Evolutionary conservation across 30 jellyfish, hydroid and myxozoan genomes (phyloP), one percentile per base, ranked within the genome.

Genomic region (Pseudorhiza aurosa): DNA sequence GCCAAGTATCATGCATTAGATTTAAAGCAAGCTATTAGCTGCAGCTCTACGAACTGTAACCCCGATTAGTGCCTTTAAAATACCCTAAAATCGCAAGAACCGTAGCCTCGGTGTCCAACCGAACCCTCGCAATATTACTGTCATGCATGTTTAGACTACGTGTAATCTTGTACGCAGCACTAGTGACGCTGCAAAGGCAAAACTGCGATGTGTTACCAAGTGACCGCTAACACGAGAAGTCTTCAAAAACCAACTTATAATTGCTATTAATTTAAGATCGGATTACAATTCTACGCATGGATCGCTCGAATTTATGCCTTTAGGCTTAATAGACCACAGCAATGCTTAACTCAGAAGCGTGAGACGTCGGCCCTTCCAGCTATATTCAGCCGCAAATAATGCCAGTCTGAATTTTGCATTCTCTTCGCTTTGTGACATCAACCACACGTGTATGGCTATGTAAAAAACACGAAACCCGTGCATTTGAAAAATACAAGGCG

Each of bases 401-500:
- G 36, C 67, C 21, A 53, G 8, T 7, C 24, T 53, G 24, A 53
- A 35, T 5, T n/a, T 9, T 17, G 39, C 24, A n/a, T 53, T 53
- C 62, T 47, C 67, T 10, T 35, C 21, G n/a, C 14, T 53, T 53
- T 53, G 8, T 19, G 14, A 53, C 21, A 22, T 15, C 35, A 53
- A 19, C 67, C 67, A 53, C 67, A 53, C 12, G 14, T 17, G 36
- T 19, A 8, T 53, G 8, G 4, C 24, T 22, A 53, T 53, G 24
- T n/a, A 53, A 53, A 53, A 53, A 35, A 53, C 67, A 19, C 67
- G 67, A 53, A 53, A 53, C 67, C 22, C 35, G 39, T 19, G 4
- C 22, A 7, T 53, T n/a, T n/a, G n/a, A 53, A 53, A 2, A 1
- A 53, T 35, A 53, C 24, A 14, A 18, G 24, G 4, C 17, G 4